These are phyloP conservation scores for Threskiornis aethiopicus DNA, from an alignment of 2,797 vertebrate species.

Conservation along the genomic window DNA sequence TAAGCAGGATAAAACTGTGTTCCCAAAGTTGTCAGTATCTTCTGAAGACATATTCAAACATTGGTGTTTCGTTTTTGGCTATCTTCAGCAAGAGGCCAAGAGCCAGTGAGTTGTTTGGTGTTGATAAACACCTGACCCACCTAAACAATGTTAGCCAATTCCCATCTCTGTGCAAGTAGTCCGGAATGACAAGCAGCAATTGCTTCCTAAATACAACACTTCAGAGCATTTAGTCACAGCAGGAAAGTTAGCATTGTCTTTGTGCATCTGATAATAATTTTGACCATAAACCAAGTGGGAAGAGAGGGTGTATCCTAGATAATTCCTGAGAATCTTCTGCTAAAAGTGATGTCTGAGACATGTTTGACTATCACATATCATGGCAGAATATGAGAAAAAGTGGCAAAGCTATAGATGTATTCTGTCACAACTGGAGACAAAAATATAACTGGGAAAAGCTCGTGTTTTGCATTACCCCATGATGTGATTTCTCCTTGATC, in stretches of 20 bases:
- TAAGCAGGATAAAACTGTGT: neutral
- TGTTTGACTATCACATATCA: neutral
- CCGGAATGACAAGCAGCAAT: neutral
- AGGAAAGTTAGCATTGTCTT: neutral
- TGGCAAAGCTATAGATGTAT: neutral
- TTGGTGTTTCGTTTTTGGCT: neutral
- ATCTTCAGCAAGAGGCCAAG: neutral
- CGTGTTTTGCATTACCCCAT: neutral
- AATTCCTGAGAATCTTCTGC: neutral
- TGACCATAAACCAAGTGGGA: neutral
- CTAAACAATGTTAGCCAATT: neutral
- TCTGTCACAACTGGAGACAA: neutral
- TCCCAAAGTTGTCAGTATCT: neutral
- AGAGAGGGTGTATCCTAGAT: neutral
- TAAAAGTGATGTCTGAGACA: neutral
- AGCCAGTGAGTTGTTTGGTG: neutral
- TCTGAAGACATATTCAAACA: neutral
- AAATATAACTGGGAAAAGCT: neutral
- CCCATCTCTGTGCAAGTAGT: neutral
- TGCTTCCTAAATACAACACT: neutral
- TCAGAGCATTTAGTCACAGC: neutral
- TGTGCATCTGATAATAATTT: neutral
- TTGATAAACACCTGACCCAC: neutral
- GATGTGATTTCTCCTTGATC: slow-evolving; percentile 24
- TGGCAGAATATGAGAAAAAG: neutral